Percentiles rank a stretch among this genome's conserved stretches.
These are phyloP conservation scores for Glaucopsyche alexis DNA, from an alignment of 2,888 invertebrate species.

Conservation along the genomic window DNA sequence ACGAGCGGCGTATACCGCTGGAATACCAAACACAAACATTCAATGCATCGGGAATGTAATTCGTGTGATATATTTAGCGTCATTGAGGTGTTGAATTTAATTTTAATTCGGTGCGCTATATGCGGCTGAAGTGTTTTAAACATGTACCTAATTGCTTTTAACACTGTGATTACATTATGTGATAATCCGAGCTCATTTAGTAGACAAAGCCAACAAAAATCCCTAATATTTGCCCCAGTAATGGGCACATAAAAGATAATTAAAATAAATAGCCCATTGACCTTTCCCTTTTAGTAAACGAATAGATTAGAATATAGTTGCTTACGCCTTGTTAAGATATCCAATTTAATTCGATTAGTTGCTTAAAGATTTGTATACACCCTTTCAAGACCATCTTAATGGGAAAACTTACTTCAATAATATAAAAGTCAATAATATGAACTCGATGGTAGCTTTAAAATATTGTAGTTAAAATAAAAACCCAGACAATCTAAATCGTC, in stretches of 20 bases:
- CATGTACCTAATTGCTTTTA: background rate
- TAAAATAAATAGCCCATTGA: background rate
- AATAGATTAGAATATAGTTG: constrained; percentile 9
- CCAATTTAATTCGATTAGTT: background rate
- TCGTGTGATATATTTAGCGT: constrained; percentile 12
- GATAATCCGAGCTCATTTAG: constrained; percentile 3
- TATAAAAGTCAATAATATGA: too few relatives aligned
- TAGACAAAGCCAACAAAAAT: constrained; percentile 4
- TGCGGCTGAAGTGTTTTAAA: constrained; percentile 7
- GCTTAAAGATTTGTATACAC: too few relatives aligned
- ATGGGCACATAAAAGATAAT: constrained; percentile 14
- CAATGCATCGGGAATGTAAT: constrained; percentile 14
- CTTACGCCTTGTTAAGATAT: background rate
- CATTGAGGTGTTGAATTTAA: constrained; percentile 13
- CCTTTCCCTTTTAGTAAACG: background rate
- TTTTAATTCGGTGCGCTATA: constrained; percentile 7
- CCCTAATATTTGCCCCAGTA: background rate
- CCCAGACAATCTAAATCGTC: background rate
- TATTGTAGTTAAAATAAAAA: background rate
- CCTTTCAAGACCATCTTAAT: too few relatives aligned
- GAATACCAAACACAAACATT: constrained; percentile 16
- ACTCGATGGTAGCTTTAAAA: background rate
- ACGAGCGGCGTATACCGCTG: background rate
- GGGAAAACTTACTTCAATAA: too few relatives aligned
- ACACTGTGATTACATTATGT: background rate